These are phyloP conservation scores for Frankliniella fusca DNA, from an alignment of 2,888 invertebrate species.

Conservation along the genomic window DNA sequence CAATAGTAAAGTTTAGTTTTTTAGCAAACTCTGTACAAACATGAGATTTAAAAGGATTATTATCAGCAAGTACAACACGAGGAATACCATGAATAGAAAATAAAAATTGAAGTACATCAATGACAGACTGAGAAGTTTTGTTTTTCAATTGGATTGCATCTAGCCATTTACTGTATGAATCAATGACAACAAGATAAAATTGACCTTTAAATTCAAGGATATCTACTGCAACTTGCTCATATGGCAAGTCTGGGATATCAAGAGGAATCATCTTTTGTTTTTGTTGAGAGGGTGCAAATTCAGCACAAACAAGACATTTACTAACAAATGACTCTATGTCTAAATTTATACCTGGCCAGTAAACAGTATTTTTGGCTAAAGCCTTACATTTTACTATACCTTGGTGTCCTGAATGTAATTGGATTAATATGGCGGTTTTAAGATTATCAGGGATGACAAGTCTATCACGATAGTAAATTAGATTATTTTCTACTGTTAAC, in stretches of 20 bases:
- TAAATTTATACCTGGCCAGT: conserved; percentile 28
- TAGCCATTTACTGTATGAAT: conserved; percentile 28
- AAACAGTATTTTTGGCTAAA: conserved; percentile 22
- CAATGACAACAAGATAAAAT: conserved; percentile 25
- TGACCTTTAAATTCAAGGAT: background rate
- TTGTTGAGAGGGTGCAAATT: background rate
- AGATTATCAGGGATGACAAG: conserved; percentile 12
- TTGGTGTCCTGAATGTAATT: conserved; percentile 26
- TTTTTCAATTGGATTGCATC: background rate
- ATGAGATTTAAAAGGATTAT: too few species aligned
- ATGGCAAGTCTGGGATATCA: background rate
- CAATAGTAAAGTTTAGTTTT: too few species aligned
- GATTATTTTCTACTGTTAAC: conserved; percentile 38
- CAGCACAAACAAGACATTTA: too few species aligned
- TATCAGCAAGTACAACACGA: too few species aligned
- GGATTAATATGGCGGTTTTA: background rate
- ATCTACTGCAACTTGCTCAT: too few species aligned
- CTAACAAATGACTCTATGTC: conserved; percentile 8
- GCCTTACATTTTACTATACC: conserved; percentile 27
- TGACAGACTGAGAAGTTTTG: conserved; percentile 4
- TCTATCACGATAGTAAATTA: conserved; percentile 38
- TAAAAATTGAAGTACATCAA: too few species aligned
- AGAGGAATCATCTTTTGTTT: conserved; percentile 10
- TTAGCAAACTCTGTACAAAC: too few species aligned
- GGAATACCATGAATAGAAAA: too few species aligned